These are phyloP conservation scores for Thaumetopoea pityocampa DNA, from an alignment of 1,140 invertebrate species.

Conservation along the genomic window DNA sequence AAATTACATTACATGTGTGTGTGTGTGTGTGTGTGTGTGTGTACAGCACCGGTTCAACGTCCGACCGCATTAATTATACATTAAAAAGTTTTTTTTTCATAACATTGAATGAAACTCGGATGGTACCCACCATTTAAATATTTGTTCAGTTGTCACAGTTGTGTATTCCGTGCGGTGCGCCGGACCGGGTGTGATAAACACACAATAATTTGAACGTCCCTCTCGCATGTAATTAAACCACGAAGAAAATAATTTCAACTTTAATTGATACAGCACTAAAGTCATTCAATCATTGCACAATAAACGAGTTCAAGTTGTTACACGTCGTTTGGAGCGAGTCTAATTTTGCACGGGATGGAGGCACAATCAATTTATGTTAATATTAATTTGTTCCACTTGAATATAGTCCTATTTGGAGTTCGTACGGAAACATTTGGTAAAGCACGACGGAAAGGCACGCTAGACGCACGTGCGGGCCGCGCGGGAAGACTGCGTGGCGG, in stretches of 20 bases:
- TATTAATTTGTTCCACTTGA: conserved; percentile 24
- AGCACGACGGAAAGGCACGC: conserved; percentile 43
- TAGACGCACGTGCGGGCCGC: conserved; percentile 67
- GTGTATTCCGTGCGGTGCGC: conserved; percentile 39
- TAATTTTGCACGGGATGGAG: conserved; percentile 28
- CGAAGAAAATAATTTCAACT: conserved; percentile 59
- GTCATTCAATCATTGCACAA: conserved; percentile 37
- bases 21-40: too few species aligned
- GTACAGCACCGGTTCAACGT: too few species aligned
- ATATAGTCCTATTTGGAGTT: conserved; percentile 36
- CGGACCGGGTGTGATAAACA: conserved; percentile 40
- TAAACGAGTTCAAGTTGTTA: conserved; percentile 22
- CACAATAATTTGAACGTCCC: conserved; percentile 57
- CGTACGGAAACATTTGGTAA: conserved; percentile 28
- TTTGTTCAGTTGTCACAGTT: conserved; percentile 32
- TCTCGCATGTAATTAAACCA: conserved; percentile 64
- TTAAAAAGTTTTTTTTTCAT: too few species aligned
- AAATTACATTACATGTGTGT: too few species aligned
- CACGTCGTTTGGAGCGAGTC: conserved; percentile 15
- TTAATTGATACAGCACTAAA: conserved; percentile 53
- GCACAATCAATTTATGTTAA: conserved; percentile 35
- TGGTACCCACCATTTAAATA: conserved; percentile 57
- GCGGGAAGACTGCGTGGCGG: conserved; percentile 74
- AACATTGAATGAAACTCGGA: too few species aligned
- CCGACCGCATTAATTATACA: too few species aligned